Percentiles rank a stretch among this genome's conserved stretches.
These are phyloP conservation scores for Eurystomus gularis DNA, from an alignment of 2,113 vertebrate genomes.

Conservation along the genomic window DNA sequence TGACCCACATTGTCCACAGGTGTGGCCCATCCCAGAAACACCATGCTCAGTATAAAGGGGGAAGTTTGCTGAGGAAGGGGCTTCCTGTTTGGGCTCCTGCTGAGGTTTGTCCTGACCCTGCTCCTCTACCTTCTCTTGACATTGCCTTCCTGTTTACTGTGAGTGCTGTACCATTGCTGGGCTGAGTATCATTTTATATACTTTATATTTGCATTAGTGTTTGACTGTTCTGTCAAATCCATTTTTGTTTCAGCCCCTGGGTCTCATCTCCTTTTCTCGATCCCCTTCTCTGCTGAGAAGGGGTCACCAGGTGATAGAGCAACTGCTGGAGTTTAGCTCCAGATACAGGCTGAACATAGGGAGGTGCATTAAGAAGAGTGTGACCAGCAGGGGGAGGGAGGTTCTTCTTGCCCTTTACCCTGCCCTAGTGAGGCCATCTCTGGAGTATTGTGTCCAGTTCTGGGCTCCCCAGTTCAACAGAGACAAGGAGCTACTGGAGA, in stretches of 20 bases:
- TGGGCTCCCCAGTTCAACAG: no score
- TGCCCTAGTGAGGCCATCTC: no score
- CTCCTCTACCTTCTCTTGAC: no score
- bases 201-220: not conserved
- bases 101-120: not conserved
- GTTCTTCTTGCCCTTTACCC: no score
- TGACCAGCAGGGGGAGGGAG: no score
- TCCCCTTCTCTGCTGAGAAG: not conserved
- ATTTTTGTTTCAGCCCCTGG: not conserved
- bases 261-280: not conserved
- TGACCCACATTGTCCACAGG: not conserved
- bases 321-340: not conserved
- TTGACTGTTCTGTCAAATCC: not conserved
- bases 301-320: no score
- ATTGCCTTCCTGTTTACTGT: not conserved
- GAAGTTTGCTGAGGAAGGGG: not conserved
- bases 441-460: no score
- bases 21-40: not conserved
- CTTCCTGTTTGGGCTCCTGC: not conserved
- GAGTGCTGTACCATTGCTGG: not conserved
- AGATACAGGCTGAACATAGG: no score
- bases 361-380: no score
- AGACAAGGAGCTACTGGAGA: no score
- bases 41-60: not conserved
- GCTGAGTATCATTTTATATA: not conserved